Base-by-base conservation (phyloP, 2,888 invertebrate genomes). In the Napeogenes sylphis region DNA sequence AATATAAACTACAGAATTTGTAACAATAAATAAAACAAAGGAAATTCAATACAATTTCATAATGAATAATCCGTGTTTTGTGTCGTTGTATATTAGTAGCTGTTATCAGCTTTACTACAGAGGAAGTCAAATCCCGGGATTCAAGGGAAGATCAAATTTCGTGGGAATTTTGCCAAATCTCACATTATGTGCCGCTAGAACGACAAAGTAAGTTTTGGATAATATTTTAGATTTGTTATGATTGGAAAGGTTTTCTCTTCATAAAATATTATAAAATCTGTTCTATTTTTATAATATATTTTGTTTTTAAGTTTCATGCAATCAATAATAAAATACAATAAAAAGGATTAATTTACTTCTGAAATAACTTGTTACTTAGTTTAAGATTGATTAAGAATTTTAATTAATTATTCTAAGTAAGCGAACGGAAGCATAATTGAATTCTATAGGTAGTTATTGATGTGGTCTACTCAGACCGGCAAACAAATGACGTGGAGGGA, bases 101-200 rank as follows among this genome's bases (percentile, higher is more conserved):
- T 66, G 70, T 70, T 70, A 70, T 70, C 70, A 68, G 70, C 68
- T 67, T 67, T 67, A 67, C 69, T 67, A 63, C 63, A 58, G 62
- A 58, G 65, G 67, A 64, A 69, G 61, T 69, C 63, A 69, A 70
- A 71, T 70, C 70, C 69, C 62, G 59, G 66, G 68, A 70, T 66
- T 69, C 60, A 65, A 61, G 55, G 63, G 64, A 66, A 68, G 66
- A 68, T 71, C 69, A 69, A 69, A 71, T 70, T 69, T 70, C 67
- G 67, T 68, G 68, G 71, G 68, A 68, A 60, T 67, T 65, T 67
- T 65, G 68, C 70, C 69, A 71, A 70, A 69, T 66, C 62, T 65
- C 56, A 47, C 63, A 62, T 61, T 62, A 70, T 60, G 61, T 64
- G 63, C 46, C 65, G 66, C 63, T 55, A 56, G 2, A 47, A 54